A percentile compares a stretch with the other conserved stretches of the same genome.
These are phyloP conservation scores for Aegithalos caudatus DNA, from an alignment of 2,113 vertebrate species.

Conservation along the genomic window DNA sequence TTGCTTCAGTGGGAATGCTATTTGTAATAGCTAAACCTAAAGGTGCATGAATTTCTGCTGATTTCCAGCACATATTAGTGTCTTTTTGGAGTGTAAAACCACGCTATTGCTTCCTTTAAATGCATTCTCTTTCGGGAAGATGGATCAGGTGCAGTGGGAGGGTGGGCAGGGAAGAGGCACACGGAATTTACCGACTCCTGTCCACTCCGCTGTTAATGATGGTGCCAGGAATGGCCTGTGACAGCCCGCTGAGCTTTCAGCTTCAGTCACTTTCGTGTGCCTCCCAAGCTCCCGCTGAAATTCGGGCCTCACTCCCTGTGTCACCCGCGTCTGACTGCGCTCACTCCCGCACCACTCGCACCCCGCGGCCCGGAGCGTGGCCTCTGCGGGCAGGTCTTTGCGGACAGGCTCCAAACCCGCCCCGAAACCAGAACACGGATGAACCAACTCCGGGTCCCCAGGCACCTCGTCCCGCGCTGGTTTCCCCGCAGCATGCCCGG, in stretches of 20 bases:
- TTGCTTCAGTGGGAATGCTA: neutral
- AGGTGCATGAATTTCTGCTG: neutral
- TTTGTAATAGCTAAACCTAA: neutral
- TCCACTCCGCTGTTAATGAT: neutral
- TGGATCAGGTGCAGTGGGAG: neutral
- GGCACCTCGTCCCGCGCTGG: neutral
- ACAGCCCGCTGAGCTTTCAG: neutral
- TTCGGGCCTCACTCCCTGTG: neutral
- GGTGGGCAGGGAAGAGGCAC: neutral
- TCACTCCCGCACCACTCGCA: rapidly evolving
- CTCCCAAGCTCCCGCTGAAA: neutral
- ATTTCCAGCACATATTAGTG: neutral
- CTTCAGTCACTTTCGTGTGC: too few relatives aligned
- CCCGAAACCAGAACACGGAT: rapidly evolving
- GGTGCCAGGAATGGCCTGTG: neutral
- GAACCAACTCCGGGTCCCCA: rapidly evolving
- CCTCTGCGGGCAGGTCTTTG: neutral
- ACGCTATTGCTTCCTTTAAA: neutral
- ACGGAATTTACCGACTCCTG: neutral
- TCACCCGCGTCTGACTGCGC: neutral
- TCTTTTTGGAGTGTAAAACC: neutral
- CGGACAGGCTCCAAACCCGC: rapidly evolving
- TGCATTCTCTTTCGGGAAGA: neutral
- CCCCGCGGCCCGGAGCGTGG: rapidly evolving
- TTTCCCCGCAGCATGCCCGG: neutral